Evolutionary conservation across 2,797 vertebrate species (phyloP).

Genomic region (Cryptoprocta ferox): DNA sequence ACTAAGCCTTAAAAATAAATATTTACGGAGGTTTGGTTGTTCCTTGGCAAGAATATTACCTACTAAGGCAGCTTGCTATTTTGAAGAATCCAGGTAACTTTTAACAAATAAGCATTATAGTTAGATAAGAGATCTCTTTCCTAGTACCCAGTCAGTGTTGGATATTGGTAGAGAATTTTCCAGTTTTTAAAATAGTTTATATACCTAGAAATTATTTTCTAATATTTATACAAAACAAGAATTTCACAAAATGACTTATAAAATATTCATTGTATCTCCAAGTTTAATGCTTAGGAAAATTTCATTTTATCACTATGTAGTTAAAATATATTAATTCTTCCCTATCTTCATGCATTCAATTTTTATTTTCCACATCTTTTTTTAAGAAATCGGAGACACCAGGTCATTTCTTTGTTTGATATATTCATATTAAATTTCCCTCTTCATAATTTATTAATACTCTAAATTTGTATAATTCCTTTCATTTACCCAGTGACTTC

Average conservation of each 20-base stretch:
- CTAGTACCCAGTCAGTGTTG: neutral
- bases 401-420: conserved; percentile 10
- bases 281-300: neutral
- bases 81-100: neutral
- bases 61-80: neutral
- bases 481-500: neutral
- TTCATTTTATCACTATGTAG: neutral
- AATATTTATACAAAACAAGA: conserved; percentile 1
- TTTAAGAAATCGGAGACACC: neutral
- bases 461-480: conserved; percentile 38
- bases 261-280: neutral
- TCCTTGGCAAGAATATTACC: neutral
- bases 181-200: neutral
- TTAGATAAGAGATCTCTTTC: neutral
- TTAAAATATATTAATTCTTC: neutral
- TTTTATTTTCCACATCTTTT: neutral
- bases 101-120: neutral
- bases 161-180: neutral
- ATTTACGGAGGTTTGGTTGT: neutral
- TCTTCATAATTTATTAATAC: conserved; percentile 49
- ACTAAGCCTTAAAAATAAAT: neutral
- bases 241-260: neutral
- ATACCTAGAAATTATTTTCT: neutral
- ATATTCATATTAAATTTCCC: conserved; percentile 46
- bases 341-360: neutral